These are phyloP conservation scores for Carassius auratus DNA, from an alignment of 2,113 vertebrate genomes.

Conservation along the genomic window DNA sequence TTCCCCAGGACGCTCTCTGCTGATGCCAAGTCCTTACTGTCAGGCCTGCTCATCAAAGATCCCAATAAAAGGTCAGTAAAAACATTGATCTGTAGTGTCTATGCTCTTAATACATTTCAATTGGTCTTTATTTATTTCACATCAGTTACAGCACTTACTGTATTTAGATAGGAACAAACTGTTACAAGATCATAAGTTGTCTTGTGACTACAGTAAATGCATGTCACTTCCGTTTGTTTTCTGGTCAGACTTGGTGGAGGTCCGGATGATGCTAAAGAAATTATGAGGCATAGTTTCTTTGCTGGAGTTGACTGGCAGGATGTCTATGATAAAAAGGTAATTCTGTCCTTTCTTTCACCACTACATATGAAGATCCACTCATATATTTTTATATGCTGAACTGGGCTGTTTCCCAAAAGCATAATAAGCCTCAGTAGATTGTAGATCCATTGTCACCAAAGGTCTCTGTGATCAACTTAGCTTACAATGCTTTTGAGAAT, in stretches of 20 bases:
- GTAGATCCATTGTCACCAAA: too few species aligned
- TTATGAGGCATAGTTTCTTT: slow-evolving; percentile 97
- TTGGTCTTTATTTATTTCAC: not conserved
- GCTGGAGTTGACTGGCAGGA: slow-evolving; percentile 94
- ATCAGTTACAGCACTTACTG: not conserved
- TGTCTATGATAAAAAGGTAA: slow-evolving; percentile 98
- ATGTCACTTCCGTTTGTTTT: slow-evolving; percentile 34
- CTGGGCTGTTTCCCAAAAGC: not conserved
- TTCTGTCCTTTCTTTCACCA: not conserved
- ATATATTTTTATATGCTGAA: not conserved
- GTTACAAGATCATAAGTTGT: not conserved
- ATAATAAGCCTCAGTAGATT: too few species aligned
- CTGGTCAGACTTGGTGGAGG: slow-evolving; percentile 88
- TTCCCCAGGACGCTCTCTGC: slow-evolving; percentile 93
- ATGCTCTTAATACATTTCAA: not conserved
- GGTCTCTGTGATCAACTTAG: too few species aligned
- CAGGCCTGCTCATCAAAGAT: slow-evolving; percentile 96
- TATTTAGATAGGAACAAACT: not conserved
- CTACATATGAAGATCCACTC: not conserved
- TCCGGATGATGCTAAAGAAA: slow-evolving; percentile 96
- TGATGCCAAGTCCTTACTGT: slow-evolving; percentile 95
- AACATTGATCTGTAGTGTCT: too few species aligned
- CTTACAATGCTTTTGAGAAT: too few species aligned
- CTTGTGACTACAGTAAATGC: not conserved
- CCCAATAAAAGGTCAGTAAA: slow-evolving; percentile 89